Conservation (phyloP, 2,888 invertebrate genomes). For the Trissoscelio sp. region DNA sequence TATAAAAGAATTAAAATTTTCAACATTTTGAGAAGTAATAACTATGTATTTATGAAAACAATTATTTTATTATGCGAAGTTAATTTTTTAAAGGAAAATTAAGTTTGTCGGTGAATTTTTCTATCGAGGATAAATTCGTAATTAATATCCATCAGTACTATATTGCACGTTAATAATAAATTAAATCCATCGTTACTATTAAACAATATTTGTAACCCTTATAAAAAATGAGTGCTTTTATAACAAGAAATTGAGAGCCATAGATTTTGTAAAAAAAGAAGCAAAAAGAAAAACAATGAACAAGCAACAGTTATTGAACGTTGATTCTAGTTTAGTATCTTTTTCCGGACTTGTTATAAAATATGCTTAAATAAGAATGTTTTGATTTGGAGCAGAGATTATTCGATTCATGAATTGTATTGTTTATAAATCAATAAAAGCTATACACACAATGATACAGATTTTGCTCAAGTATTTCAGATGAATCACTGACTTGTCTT, state of each 20-base stretch:
- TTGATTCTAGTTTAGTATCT: constrained; percentile 46
- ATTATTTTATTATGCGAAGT: no score
- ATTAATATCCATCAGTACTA: constrained; percentile 57
- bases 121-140: constrained; percentile 48
- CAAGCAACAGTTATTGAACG: constrained; percentile 27
- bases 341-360: constrained; percentile 28
- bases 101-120: no score
- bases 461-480: constrained; percentile 48
- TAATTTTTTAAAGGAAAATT: no score
- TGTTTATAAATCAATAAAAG: constrained; percentile 39
- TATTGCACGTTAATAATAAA: constrained; percentile 63
- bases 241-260: constrained; percentile 49
- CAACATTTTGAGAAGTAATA: no score
- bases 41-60: no score
- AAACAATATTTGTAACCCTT: constrained; percentile 54
- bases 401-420: constrained; percentile 37
- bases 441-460: constrained; percentile 18
- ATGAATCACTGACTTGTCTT: constrained; percentile 14
- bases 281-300: background rate
- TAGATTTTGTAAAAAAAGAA: constrained; percentile 56
- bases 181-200: constrained; percentile 58
- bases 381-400: constrained; percentile 26
- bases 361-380: constrained; percentile 13
- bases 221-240: constrained; percentile 57
- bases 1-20: no score